Evolutionary conservation across 2,888 invertebrate genomes (phyloP), one percentile per base, ranked within the genome.

Genomic region (Oxytorus armatus): DNA sequence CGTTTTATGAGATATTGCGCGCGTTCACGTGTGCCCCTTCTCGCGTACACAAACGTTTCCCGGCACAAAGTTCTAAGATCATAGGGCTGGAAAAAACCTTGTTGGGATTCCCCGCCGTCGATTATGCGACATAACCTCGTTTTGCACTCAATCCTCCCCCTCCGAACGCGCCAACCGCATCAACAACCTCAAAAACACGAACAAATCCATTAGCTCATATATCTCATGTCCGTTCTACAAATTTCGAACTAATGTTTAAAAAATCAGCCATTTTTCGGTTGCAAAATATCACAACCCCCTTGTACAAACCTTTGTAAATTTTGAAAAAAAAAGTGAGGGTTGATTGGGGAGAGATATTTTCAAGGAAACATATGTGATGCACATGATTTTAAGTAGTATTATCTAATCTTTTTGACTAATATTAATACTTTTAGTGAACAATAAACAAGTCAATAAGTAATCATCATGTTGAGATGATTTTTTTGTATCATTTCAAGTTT

Each of bases 31-130:
- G 21, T 23, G 4, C 5, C 11, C 36, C 16, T 14, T 51, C 49
- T n/a, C 42, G 23, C n/a, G 49, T 65, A 61, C n/a, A 42, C 14
- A 11, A 47, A 39, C 49, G 39, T 57, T 44, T 18, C 21, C 5
- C 69, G 59, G 21, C 49, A 10, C 14, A 8, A n/a, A 57, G 18
- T 59, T 36, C 23, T 14, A 11, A 33, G 23, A 59, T 36, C 47
- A 59, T 49, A 29, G 59, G 49, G n/a, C n/a, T 59, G 36, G 49
- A 47, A 72, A 8, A 63, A 42, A 14, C 4, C 59, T 14, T 72
- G 18, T 21, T 21, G 11, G 70, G 70, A 36, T 21, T 72, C 39
- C 59, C 25, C 36, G 10, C 10, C n/a, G 47, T 10, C 61, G 25
- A 51, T 39, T 11, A 47, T 70, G 8, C 7, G 23, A 16, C 55